Percentiles rank a stretch among this genome's conserved stretches.
phyloP scores from a whole-genome alignment of 2,113 vertebrate genomes.

The Colossoma macropomum region DNA sequence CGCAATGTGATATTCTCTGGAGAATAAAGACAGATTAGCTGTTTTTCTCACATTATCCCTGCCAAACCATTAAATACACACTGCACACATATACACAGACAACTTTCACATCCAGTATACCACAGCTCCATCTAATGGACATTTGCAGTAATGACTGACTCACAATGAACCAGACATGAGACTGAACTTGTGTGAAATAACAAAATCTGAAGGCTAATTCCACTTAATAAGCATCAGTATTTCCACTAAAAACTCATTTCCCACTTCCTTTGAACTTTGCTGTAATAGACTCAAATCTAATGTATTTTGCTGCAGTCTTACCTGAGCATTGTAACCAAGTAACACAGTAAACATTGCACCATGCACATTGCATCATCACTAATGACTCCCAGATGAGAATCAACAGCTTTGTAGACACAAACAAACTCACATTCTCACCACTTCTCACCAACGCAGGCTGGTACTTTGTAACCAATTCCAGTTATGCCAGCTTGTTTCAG shows the following conservation, averaged over 20 bases:
- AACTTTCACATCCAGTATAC: slow-evolving; percentile 35
- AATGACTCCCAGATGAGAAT: slow-evolving; percentile 26
- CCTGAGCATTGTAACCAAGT: slow-evolving; percentile 14
- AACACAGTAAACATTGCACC: slow-evolving; percentile 10
- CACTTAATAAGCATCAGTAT: background rate
- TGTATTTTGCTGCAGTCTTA: background rate
- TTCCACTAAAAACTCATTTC: background rate
- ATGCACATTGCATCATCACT: background rate
- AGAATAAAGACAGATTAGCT: slow-evolving; percentile 55
- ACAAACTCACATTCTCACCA: background rate
- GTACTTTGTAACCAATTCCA: no score
- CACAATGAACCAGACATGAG: background rate
- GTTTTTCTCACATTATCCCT: slow-evolving; percentile 50
- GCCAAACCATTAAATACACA: slow-evolving; percentile 47
- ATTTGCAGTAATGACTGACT: background rate
- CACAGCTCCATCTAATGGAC: slow-evolving; percentile 60
- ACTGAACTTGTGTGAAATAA: background rate
- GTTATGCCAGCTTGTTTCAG: background rate
- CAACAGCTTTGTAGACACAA: background rate
- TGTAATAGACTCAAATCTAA: background rate
- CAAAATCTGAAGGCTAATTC: background rate
- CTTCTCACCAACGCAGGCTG: no score
- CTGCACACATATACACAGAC: background rate
- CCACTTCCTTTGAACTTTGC: background rate
- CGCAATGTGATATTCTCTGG: slow-evolving; percentile 48